Evolutionary conservation across 2,888 invertebrate species (phyloP).

Genomic region (Heliconius ismenius): DNA sequence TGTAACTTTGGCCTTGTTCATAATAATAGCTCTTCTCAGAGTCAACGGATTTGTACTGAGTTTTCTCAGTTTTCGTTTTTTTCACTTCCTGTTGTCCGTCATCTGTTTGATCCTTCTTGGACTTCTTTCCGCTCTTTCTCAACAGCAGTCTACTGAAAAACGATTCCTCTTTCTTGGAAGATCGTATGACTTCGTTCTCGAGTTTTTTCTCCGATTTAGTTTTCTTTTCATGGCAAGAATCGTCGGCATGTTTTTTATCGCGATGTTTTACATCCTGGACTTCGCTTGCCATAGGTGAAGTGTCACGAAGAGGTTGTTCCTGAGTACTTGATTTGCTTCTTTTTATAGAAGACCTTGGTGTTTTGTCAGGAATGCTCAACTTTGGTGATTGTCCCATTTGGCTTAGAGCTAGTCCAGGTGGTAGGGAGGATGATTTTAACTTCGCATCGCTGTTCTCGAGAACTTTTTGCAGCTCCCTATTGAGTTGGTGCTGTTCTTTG

Average conservation of each 20-base stretch:
- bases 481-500: slow-evolving; percentile 71
- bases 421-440: slow-evolving; percentile 84
- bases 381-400: slow-evolving; percentile 78
- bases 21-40: slow-evolving; percentile 56
- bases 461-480: slow-evolving; percentile 69
- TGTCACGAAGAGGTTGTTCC: slow-evolving; percentile 68
- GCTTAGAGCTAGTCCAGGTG: slow-evolving; percentile 82
- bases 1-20: slow-evolving; percentile 61
- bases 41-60: slow-evolving; percentile 69
- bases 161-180: slow-evolving; percentile 81
- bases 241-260: slow-evolving; percentile 72
- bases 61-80: slow-evolving; percentile 69
- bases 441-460: slow-evolving; percentile 74
- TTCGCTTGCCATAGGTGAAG: slow-evolving; percentile 65
- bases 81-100: slow-evolving; percentile 71
- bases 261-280: slow-evolving; percentile 53
- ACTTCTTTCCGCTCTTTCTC: slow-evolving; percentile 87
- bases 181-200: slow-evolving; percentile 75
- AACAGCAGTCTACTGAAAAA: slow-evolving; percentile 86
- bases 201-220: slow-evolving; percentile 75
- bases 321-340: slow-evolving; percentile 79
- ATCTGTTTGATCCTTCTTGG: slow-evolving; percentile 80
- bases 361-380: slow-evolving; percentile 76
- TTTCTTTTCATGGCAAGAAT: slow-evolving; percentile 77
- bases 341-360: slow-evolving; percentile 75